phyloP scores from a whole-genome alignment of 2,113 vertebrate species.

The Colaptes auratus region DNA sequence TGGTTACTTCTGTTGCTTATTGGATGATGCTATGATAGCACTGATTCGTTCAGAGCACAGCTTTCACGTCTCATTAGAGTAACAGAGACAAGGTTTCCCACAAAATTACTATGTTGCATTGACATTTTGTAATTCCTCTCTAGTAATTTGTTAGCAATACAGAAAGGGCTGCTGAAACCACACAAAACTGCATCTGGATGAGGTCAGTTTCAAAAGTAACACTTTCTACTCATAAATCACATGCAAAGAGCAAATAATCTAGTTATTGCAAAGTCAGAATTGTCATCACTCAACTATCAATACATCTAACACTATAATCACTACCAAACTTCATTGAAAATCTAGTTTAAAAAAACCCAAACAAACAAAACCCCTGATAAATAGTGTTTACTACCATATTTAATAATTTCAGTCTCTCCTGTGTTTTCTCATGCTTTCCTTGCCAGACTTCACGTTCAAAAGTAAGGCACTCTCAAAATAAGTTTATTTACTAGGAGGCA shows the following conservation, averaged over 20 bases:
- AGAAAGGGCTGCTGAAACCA: background rate
- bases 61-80: background rate
- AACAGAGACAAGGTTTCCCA: background rate
- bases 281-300: background rate
- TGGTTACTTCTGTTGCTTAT: background rate
- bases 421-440: background rate
- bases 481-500: background rate
- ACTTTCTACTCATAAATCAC: background rate
- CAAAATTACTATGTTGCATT: background rate
- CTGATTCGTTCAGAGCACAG: background rate
- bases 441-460: background rate
- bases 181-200: background rate
- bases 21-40: background rate
- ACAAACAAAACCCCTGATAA: background rate
- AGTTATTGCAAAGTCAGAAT: background rate
- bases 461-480: background rate
- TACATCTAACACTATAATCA: rapidly evolving
- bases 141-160: background rate
- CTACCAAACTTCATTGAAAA: background rate
- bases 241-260: background rate
- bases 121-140: background rate
- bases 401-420: background rate
- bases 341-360: background rate
- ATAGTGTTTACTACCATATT: background rate
- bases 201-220: background rate